phyloP scores from a whole-genome alignment of 2,888 invertebrate genomes.

The Rhagophthalmus giganteus region DNA sequence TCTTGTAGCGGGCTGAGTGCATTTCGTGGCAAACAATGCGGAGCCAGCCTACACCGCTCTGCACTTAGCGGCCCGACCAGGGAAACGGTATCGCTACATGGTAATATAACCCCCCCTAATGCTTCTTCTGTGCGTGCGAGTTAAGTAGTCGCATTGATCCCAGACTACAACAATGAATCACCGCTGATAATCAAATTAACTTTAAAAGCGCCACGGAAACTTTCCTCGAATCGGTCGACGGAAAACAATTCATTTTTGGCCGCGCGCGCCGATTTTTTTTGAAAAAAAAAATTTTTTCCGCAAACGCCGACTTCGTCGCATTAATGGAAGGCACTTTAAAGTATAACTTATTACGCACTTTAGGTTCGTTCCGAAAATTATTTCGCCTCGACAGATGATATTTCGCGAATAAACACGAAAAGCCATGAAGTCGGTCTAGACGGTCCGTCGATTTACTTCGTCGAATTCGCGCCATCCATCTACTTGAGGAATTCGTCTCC shows the following conservation, averaged over 20 bases:
- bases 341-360: not conserved
- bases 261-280: not conserved
- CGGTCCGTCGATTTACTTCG: not conserved
- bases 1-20: constrained; percentile 41
- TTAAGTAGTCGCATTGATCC: constrained; percentile 40
- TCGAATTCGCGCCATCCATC: not conserved
- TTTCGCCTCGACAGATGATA: not conserved
- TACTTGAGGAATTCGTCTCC: not conserved
- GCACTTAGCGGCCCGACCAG: constrained; percentile 47
- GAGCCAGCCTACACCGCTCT: constrained; percentile 46
- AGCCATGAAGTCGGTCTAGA: not conserved
- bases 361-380: not conserved
- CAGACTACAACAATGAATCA: constrained; percentile 48
- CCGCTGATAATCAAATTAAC: constrained; percentile 50
- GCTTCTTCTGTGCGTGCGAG: constrained; percentile 32
- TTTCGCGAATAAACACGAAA: not conserved
- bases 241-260: no score
- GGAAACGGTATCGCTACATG: constrained; percentile 39
- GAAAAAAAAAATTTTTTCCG: no score
- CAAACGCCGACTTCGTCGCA: not conserved
- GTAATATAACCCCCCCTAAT: constrained; percentile 40
- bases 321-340: not conserved
- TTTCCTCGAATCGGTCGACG: constrained; percentile 33
- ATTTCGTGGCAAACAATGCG: constrained; percentile 48
- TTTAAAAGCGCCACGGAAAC: constrained; percentile 47